phyloP scores from a whole-genome alignment of 2,797 vertebrate species.

The Sebastes melanostomus region DNA sequence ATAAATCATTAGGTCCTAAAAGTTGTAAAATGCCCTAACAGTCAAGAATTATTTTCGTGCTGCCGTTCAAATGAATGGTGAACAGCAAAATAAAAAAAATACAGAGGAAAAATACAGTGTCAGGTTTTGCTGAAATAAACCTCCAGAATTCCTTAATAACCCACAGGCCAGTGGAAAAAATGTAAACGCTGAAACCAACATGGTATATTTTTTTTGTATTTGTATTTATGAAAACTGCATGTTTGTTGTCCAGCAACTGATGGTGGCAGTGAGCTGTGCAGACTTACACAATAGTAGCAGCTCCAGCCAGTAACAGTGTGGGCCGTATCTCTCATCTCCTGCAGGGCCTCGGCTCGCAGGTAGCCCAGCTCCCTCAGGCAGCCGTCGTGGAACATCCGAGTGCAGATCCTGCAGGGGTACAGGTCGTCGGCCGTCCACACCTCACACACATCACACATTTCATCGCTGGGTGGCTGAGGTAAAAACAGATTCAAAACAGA shows the following conservation, averaged over 20 bases:
- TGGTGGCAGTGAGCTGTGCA: neutral
- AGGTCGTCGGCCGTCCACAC: conserved; percentile 97
- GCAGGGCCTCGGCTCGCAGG: conserved; percentile 83
- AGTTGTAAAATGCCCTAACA: too few relatives aligned
- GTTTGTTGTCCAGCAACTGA: neutral
- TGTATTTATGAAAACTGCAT: neutral
- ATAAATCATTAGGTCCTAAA: too few relatives aligned
- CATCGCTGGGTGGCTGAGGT: conserved; percentile 86
- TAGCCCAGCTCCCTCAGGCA: conserved; percentile 94
- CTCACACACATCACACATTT: conserved; percentile 97
- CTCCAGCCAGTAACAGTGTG: conserved; percentile 94
- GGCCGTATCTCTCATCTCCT: conserved; percentile 89
- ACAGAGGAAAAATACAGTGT: neutral
- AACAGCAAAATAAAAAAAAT: neutral
- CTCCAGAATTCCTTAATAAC: neutral
- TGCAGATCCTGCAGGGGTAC: conserved; percentile 92
- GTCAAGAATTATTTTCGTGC: too few relatives aligned
- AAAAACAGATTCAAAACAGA: neutral
- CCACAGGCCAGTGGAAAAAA: neutral
- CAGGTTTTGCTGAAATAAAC: neutral
- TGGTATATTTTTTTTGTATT: neutral
- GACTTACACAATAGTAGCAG: conserved; percentile 96
- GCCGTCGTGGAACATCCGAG: conserved; percentile 93
- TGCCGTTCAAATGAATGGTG: too few relatives aligned
- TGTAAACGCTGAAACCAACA: neutral